phyloP scores from a whole-genome alignment of 2,888 invertebrate genomes.

The Cacoxenus indagator region DNA sequence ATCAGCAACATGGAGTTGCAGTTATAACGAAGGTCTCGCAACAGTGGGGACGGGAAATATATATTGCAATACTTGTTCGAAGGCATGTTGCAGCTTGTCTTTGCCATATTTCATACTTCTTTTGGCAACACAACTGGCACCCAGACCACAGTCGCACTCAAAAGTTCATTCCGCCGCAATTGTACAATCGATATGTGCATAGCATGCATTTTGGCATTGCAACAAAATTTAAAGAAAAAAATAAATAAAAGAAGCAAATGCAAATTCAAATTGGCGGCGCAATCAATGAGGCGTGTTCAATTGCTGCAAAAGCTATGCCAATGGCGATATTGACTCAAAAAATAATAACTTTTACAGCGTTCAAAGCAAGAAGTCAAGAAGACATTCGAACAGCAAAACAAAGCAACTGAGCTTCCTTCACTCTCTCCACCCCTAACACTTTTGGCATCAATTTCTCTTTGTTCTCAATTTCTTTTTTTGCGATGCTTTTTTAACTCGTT shows the following conservation, averaged over 20 bases:
- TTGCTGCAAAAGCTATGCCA: not conserved
- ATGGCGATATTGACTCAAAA: slow-evolving; percentile 50
- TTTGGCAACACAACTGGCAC: not conserved
- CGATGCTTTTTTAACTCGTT: not conserved
- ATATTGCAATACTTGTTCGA: not conserved
- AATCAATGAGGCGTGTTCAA: slow-evolving; percentile 48
- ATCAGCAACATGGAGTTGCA: slow-evolving; percentile 6
- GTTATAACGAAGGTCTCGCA: too few species aligned
- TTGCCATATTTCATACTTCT: not conserved
- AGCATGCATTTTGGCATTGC: slow-evolving; percentile 51
- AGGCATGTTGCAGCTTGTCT: not conserved
- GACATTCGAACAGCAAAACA: not conserved
- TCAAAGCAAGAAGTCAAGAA: slow-evolving; percentile 14
- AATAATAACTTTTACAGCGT: slow-evolving; percentile 44
- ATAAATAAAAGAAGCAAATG: slow-evolving; percentile 14
- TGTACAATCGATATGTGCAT: slow-evolving; percentile 40
- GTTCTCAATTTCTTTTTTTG: not conserved
- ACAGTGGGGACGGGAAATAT: not conserved
- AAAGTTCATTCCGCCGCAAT: not conserved
- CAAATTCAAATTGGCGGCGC: slow-evolving; percentile 2
- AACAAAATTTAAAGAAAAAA: slow-evolving; percentile 31
- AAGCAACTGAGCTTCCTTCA: not conserved
- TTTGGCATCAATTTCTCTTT: not conserved
- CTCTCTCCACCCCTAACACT: not conserved
- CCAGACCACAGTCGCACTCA: too few species aligned